Base-by-base conservation (phyloP, 2,888 invertebrate genomes). In the Didymodactylos carnosus region DNA sequence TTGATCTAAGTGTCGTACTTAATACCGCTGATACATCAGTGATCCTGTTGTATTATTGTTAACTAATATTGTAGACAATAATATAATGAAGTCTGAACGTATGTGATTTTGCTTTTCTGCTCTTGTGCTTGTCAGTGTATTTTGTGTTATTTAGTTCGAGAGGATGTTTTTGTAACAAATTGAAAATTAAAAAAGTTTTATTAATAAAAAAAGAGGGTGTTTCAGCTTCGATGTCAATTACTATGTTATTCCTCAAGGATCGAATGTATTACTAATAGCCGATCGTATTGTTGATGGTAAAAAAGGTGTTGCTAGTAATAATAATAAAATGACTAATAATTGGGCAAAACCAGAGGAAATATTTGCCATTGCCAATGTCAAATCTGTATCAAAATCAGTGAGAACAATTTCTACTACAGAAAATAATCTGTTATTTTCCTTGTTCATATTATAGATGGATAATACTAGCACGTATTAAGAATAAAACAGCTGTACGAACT, bases 381-480 rank as follows among this genome's bases (percentile, higher is more conserved):
- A 62, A 62, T 62, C 62, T 35, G 35, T 62, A 62, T 25, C 29
- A 35, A 35, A 62, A 62, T 35, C 29, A 62, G 62, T 62, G 16
- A 14, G 27, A 27, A 5, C 29, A 3, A 5, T 51, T 29, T 27
- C 29, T 14, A 10, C 16, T n/a, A n/a, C n/a, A n/a, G n/a, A n/a
- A n/a, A n/a, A n/a, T n/a, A n/a, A n/a, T n/a, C n/a, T n/a, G n/a
- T n/a, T n/a, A n/a, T n/a, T 69, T 40, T 16, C 40, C 23, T n/a
- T 13, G 11, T 14, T 13, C 62, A 35, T 25, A 13, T 40, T 53
- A 1, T 77, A 90, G 90, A 79, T 95, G 94, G 94, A 89, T 91
- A 3, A 91, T 97, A 75, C 90, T 90, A 81, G 95, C 89, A 2
- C 87, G 94, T 72, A 91, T 95, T 0, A 89, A 89, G 75, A 88